These are phyloP conservation scores for Xenopus petersii DNA, from an alignment of 2,797 vertebrate species.

Conservation along the genomic window DNA sequence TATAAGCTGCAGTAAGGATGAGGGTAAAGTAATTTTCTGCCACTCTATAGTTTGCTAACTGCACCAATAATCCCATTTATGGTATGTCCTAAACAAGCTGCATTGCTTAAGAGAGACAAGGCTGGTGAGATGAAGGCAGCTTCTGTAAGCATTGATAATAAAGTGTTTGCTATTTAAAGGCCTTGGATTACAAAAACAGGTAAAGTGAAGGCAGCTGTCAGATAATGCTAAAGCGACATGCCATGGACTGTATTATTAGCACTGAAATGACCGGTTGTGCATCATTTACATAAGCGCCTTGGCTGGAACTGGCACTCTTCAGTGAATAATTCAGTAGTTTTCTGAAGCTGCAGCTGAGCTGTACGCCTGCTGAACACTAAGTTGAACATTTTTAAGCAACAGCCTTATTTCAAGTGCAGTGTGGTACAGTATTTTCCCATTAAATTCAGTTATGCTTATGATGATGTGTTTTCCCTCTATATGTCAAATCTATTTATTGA, in stretches of 20 bases:
- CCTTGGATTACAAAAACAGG: neutral
- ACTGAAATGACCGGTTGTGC: constrained; percentile 58
- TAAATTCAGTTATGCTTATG: constrained; percentile 17
- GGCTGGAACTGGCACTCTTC: constrained; percentile 54
- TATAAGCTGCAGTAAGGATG: neutral
- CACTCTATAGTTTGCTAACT: neutral
- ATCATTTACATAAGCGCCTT: constrained; percentile 61
- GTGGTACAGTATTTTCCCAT: constrained; percentile 13
- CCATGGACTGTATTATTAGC: constrained; percentile 53
- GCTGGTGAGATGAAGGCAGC: constrained; percentile 1
- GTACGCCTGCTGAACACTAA: constrained; percentile 50
- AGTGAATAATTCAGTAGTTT: constrained; percentile 63
- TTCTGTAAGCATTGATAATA: constrained; percentile 42
- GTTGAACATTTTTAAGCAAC: constrained; percentile 40
- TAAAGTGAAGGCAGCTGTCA: constrained; percentile 54
- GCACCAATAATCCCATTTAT: neutral
- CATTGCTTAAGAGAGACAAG: neutral
- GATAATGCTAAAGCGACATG: constrained; percentile 54
- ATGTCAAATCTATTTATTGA: constrained; percentile 27
- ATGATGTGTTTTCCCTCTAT: constrained; percentile 21
- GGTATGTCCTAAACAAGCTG: constrained; percentile 25
- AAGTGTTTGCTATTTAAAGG: constrained; percentile 32
- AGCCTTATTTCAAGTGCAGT: constrained; percentile 14
- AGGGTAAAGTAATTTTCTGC: neutral
- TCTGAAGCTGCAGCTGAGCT: constrained; percentile 50